Evolutionary conservation across 37 sponge, comb jelly and placozoan genomes (phyloP).

Genomic region (Aphrocallistes beatrix): DNA sequence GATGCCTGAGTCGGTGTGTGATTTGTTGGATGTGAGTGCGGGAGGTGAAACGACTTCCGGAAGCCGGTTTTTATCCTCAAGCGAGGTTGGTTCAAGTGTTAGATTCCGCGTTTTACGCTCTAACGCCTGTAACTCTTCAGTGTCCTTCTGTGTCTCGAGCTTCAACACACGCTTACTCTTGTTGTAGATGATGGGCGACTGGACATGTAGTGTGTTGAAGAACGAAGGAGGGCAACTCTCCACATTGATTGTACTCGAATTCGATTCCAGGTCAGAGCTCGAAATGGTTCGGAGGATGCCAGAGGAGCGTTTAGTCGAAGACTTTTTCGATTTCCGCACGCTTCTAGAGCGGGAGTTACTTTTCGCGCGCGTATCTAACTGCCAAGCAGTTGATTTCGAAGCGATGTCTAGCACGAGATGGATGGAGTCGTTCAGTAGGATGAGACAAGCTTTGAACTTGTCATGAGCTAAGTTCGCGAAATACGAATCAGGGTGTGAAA

Average conservation of each 20-base stretch:
- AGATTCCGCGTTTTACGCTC: neutral
- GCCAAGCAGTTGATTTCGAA: neutral
- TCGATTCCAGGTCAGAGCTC: neutral
- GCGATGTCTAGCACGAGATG: neutral
- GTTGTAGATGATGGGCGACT: neutral
- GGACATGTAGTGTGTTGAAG: neutral
- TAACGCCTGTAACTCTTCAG: neutral
- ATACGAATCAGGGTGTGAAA: neutral
- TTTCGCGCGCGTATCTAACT: neutral
- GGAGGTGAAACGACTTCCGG: neutral
- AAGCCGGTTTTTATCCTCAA: neutral
- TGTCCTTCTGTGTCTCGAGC: neutral
- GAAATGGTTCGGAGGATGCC: neutral
- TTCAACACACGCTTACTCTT: neutral
- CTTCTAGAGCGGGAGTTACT: neutral
- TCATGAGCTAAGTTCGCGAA: neutral
- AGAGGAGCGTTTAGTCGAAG: neutral
- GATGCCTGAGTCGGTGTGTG: neutral
- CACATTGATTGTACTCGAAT: neutral
- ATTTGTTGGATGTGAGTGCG: neutral
- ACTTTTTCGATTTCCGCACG: neutral
- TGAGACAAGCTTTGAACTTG: neutral
- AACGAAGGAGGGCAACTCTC: neutral
- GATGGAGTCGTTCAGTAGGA: neutral
- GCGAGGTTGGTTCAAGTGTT: neutral